Percentiles rank a stretch among this genome's conserved stretches.
Evolutionary conservation across 2,113 vertebrate genomes (phyloP).

Genomic region (Forbesichthys papilliferus): DNA sequence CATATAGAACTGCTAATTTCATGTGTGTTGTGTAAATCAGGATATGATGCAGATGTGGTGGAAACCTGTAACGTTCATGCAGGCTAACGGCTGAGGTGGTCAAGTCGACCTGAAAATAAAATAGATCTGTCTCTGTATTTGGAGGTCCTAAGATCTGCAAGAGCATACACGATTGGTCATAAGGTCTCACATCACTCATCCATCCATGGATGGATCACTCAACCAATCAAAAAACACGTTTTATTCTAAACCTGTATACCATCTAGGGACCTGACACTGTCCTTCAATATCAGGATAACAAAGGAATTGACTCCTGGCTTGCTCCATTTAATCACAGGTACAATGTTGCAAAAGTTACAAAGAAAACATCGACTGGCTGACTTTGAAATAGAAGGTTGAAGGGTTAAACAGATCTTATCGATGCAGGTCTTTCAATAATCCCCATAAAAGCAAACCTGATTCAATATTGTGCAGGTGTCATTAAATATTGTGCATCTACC

Average conservation of each 20-base stretch:
- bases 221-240: constrained; percentile 9
- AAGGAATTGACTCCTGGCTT: constrained; percentile 14
- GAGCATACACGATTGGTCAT: no score
- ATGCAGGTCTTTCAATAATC: background rate
- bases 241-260: background rate
- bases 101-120: constrained; percentile 15
- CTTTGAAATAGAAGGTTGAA: constrained; percentile 20
- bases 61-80: background rate
- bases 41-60: constrained; percentile 7
- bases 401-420: constrained; percentile 17
- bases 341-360: background rate
- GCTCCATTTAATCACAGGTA: constrained; percentile 27
- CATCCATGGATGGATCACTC: background rate
- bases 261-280: background rate
- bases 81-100: background rate
- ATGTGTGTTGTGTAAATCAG: constrained; percentile 15
- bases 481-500: background rate
- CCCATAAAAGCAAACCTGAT: background rate
- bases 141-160: background rate
- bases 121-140: constrained; percentile 5
- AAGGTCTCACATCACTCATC: background rate
- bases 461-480: no score
- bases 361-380: constrained; percentile 31
- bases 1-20: no score
- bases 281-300: constrained; percentile 15